Percentiles rank a stretch among this genome's conserved stretches.
phyloP scores from a whole-genome alignment of 2,888 invertebrate species.

The Hydropsyche betteni region DNA sequence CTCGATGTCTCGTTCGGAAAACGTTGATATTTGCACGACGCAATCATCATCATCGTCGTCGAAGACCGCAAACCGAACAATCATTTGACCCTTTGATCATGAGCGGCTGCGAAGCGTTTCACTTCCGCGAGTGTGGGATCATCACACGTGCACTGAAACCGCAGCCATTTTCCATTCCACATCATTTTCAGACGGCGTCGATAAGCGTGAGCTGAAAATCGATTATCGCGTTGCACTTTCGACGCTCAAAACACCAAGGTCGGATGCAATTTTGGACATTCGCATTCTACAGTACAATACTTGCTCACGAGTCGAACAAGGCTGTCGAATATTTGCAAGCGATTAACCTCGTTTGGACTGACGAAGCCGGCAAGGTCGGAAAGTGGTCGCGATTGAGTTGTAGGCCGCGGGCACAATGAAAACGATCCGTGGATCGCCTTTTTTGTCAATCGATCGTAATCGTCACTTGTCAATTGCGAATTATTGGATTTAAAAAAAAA shows the following conservation, averaged over 20 bases:
- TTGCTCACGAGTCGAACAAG: not conserved
- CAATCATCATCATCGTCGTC: not conserved
- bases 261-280: conserved; percentile 6
- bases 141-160: too few relatives aligned
- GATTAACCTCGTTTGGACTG: conserved; percentile 17
- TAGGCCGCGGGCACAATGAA: not conserved
- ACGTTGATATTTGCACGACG: not conserved
- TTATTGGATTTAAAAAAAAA: not conserved
- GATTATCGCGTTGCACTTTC: too few relatives aligned
- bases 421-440: conserved; percentile 6
- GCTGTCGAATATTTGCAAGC: conserved; percentile 32
- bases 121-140: too few relatives aligned
- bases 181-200: too few relatives aligned
- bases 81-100: too few relatives aligned
- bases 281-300: not conserved
- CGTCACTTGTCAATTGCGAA: not conserved
- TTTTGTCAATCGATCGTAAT: not conserved
- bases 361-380: not conserved
- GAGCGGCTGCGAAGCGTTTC: too few relatives aligned
- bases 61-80: too few relatives aligned
- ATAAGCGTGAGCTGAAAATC: too few relatives aligned
- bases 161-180: too few relatives aligned
- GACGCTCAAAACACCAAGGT: not conserved
- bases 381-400: not conserved
- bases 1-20: not conserved